These are phyloP conservation scores for Iguana delicatissima DNA, from an alignment of 2,797 vertebrate species.

Conservation along the genomic window DNA sequence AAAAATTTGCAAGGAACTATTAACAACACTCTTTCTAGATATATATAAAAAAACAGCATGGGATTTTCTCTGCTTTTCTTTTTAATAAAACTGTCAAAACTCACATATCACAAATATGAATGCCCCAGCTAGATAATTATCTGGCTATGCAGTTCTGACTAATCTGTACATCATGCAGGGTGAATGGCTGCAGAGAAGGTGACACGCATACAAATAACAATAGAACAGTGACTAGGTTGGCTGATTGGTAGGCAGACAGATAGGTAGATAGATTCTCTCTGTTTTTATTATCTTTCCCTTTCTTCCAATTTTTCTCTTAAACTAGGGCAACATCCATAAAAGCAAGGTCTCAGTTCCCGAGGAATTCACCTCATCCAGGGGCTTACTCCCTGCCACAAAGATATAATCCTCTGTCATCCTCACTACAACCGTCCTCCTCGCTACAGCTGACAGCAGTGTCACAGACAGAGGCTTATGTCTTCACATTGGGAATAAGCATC, in stretches of 20 bases:
- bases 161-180: constrained; percentile 40
- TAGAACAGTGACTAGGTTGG: neutral
- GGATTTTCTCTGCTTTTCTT: constrained; percentile 33
- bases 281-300: constrained; percentile 1
- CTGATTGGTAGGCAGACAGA: neutral
- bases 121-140: constrained; percentile 47
- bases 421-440: neutral
- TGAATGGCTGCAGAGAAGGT: constrained; percentile 25
- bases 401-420: constrained; percentile 46
- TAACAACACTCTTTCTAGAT: constrained; percentile 10
- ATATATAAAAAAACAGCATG: constrained; percentile 34
- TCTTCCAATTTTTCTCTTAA: neutral
- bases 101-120: constrained; percentile 41
- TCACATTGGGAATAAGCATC: constrained; percentile 59
- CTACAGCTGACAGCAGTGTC: constrained; percentile 6
- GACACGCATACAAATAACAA: constrained; percentile 23
- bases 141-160: constrained; percentile 43
- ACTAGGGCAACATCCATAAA: neutral
- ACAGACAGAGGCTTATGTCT: constrained; percentile 50
- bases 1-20: constrained; percentile 14
- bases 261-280: neutral
- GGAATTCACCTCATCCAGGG: constrained; percentile 24
- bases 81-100: constrained; percentile 51
- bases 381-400: constrained; percentile 29
- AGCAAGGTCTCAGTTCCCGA: neutral